A percentile compares a stretch with the other conserved stretches of the same genome.
Evolutionary conservation across 2,113 vertebrate species (phyloP).

Genomic region (Microcebus ravelobensis): DNA sequence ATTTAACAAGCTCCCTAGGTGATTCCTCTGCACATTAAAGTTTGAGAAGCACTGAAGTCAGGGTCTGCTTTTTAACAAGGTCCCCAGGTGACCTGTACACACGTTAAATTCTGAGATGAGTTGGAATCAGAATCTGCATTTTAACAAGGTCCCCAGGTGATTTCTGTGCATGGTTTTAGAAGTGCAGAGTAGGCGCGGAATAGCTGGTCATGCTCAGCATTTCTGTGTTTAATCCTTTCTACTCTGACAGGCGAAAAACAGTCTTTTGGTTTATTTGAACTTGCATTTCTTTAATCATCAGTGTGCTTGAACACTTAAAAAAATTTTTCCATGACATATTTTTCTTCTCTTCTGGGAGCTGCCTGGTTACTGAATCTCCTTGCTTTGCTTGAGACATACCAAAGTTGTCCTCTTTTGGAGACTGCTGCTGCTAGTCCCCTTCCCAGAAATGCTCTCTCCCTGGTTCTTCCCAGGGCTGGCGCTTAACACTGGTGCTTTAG

Average conservation of each 20-base stretch:
- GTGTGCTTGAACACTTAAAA: not conserved
- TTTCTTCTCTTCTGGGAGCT: not conserved
- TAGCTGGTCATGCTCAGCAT: not conserved
- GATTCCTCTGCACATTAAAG: not conserved
- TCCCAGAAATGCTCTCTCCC: not conserved
- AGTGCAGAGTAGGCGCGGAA: not conserved
- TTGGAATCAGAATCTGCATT: constrained; percentile 44
- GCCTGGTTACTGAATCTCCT: not conserved
- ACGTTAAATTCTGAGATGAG: not conserved
- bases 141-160: constrained; percentile 15
- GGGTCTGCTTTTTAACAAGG: not conserved
- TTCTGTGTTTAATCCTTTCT: not conserved
- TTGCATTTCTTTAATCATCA: not conserved
- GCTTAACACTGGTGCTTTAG: not conserved
- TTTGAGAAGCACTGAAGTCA: not conserved
- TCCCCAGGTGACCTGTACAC: not conserved
- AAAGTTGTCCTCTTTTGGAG: not conserved
- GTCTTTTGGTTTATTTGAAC: not conserved
- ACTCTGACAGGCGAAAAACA: not conserved
- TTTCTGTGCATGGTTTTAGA: not conserved
- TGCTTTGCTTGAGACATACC: not conserved
- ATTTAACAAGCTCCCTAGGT: not conserved
- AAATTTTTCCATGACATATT: not conserved
- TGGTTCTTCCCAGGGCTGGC: not conserved
- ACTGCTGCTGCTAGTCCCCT: not conserved